Evolutionary conservation across 2,113 vertebrate species (phyloP), one percentile per base, ranked within the genome.

Genomic region (Chrysochloris asiatica): DNA sequence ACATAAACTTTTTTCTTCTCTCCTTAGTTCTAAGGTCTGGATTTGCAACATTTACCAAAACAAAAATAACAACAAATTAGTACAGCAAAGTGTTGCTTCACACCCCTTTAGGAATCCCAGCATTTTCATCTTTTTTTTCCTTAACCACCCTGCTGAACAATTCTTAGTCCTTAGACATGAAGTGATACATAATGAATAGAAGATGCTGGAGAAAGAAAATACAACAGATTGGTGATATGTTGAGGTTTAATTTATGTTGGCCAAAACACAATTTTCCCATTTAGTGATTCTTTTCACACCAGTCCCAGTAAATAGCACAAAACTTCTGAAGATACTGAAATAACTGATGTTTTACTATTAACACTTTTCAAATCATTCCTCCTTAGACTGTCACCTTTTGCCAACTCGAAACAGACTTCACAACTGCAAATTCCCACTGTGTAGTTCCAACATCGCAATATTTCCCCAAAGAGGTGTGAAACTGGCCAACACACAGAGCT

Each of bases 201-300:
- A 95, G 90, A 47, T 28, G 28, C 43, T 73, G 6, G 6, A 30
- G 45, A 83, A 86, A 86, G 73, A 81, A 93, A 90, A 50, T 8
- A 38, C 73, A 38, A 81, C 36, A 43, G 52, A 38, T 10, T 47
- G 47, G 41, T 26, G 36, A 52, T 86, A 22, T 54, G 48, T 45
- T 41, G 26, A 79, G 50, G 22, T 81, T 94, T 80, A 84, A 80
- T 89, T 83, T 92, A 86, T 30, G 22, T 92, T 93, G 90, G 86
- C 72, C 76, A 78, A 77, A 94, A 82, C 69, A 88, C 72, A 38
- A 81, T 84, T 94, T 95, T 93, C 80, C n/a, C 54, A 88, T 84
- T 75, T 95, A 92, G 95, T 93, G 81, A 75, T 1, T 91, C 85
- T 96, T 96, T 94, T 95, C 94, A 88, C 95, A 95, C 69, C 76